Percentiles rank a stretch among this genome's conserved stretches.
Evolutionary conservation across 2,888 invertebrate genomes (phyloP).

Genomic region (Colletes collaris): DNA sequence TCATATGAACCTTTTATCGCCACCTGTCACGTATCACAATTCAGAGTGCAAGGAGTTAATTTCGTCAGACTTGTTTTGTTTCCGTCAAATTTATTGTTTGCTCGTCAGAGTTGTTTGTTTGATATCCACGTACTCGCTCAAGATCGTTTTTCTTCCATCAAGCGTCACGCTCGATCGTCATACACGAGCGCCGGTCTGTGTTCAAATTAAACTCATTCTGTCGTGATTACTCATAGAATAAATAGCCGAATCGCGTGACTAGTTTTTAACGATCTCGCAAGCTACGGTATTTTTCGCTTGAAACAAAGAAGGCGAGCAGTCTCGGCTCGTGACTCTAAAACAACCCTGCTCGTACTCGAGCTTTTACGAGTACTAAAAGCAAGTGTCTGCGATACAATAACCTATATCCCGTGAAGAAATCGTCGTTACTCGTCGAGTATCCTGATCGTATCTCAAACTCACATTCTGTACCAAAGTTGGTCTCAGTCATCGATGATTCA

Average conservation of each 20-base stretch:
- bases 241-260: slow-evolving; percentile 53
- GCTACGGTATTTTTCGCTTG: slow-evolving; percentile 32
- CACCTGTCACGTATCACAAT: too few relatives aligned
- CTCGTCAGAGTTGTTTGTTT: background rate
- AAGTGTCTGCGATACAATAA: slow-evolving; percentile 44
- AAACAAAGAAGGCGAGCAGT: slow-evolving; percentile 18
- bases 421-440: slow-evolving; percentile 32
- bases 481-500: background rate
- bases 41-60: too few relatives aligned
- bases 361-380: slow-evolving; percentile 60
- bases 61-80: too few relatives aligned
- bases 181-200: background rate
- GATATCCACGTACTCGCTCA: background rate
- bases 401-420: slow-evolving; percentile 24
- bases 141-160: slow-evolving; percentile 14
- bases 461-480: background rate
- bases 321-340: slow-evolving; percentile 41
- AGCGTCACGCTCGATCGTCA: slow-evolving; percentile 15
- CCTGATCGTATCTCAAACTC: background rate
- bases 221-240: slow-evolving; percentile 21
- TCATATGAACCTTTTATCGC: too few relatives aligned
- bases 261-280: slow-evolving; percentile 33
- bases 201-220: slow-evolving; percentile 13
- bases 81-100: too few relatives aligned
- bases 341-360: slow-evolving; percentile 31